Base-by-base conservation (phyloP, 23 tunicate species). In the Trididemnum miniatum region DNA sequence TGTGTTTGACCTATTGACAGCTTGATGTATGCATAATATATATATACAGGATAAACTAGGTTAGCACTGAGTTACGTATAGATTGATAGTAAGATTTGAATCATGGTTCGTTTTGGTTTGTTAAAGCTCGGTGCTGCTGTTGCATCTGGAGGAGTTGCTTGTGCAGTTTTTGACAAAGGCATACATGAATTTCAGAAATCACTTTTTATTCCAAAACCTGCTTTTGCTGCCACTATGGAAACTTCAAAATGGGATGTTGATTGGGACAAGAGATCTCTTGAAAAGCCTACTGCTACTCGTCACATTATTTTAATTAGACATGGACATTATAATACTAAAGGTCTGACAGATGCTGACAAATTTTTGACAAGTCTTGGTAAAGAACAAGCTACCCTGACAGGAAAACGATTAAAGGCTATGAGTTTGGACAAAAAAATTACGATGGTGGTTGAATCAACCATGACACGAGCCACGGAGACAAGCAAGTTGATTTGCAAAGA, bases 381-480 rank as follows among this genome's bases (percentile, higher is more conserved):
- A 74, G 89, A 93, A 32, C 98, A 93, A 84, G 93, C 98, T 20
- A 65, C 50, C 27, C 34, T 54, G 20, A 91, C 97, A 0, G 97
- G 97, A 38, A 30, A 71, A 50, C 66, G 97, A 34, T 77, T 91
- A 71, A 77, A 91, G 36, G 71, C 37, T 31, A 37, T 93, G 65
- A 89, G 86, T 0, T 54, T 93, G 29, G 83, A 50, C 34, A 39
- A 87, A 51, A 82, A 76, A 51, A 59, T 82, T 7, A 77, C 37
- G 71, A 20, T 78, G 9, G 33, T 93, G 12, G 83, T 80, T 3
- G 67, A 76, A 25, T 88, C 93, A 30, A 79, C 93, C 0, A 93
- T 93, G 98, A 81, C 80, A 23, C 63, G 98, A 74, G 98, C 98
- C 2, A 39, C 66, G 57, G 89, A 93, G 63, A 93, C 98, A 20